Evolutionary conservation across 2,797 vertebrate genomes (phyloP).

Genomic region (Typhlichthys eigenmanni): DNA sequence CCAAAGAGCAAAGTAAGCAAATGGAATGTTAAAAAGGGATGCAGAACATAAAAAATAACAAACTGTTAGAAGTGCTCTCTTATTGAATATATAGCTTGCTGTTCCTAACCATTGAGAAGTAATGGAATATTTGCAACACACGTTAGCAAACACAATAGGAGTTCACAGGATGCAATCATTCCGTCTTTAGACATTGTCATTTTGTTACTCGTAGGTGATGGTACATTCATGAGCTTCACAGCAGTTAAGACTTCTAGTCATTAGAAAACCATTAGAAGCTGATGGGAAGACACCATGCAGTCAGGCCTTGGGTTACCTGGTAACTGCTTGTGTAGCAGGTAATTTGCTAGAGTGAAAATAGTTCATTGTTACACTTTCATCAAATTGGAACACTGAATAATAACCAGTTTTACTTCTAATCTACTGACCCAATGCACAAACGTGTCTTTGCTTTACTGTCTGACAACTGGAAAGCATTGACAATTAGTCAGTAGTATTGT

Average conservation of each 20-base stretch:
- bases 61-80: conserved; percentile 9
- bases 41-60: conserved; percentile 17
- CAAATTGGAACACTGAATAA: conserved; percentile 18
- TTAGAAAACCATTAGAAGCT: conserved; percentile 41
- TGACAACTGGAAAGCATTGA: too few relatives aligned
- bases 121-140: background rate
- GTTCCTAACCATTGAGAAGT: conserved; percentile 9
- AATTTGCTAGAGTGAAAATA: conserved; percentile 74
- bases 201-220: conserved; percentile 14
- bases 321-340: conserved; percentile 77
- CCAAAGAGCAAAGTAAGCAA: conserved; percentile 26
- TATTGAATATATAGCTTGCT: conserved; percentile 1
- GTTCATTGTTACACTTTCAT: conserved; percentile 54
- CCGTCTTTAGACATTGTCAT: conserved; percentile 29
- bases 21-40: conserved; percentile 43
- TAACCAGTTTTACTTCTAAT: too few relatives aligned
- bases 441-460: too few relatives aligned
- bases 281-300: conserved; percentile 61
- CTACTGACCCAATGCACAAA: too few relatives aligned
- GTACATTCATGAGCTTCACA: conserved; percentile 11
- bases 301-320: conserved; percentile 73
- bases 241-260: conserved; percentile 29
- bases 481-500: background rate
- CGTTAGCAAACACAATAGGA: conserved; percentile 46
- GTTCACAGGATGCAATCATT: conserved; percentile 23